These are phyloP conservation scores for Zonitis immaculata DNA, from an alignment of 2,888 invertebrate genomes.

Conservation along the genomic window DNA sequence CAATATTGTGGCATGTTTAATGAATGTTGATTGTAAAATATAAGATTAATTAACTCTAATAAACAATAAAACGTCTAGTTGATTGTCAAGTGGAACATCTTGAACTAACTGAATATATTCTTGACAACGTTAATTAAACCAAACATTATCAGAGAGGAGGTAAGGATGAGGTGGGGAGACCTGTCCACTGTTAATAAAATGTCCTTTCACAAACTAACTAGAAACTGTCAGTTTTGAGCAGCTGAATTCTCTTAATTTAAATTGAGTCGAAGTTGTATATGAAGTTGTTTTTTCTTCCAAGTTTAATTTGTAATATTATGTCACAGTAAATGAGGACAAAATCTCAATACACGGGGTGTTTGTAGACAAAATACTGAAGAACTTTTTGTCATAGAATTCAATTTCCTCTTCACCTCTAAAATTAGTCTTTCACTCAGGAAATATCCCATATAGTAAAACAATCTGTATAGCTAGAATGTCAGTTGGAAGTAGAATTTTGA, in stretches of 20 bases:
- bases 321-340: background rate
- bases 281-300: background rate
- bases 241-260: background rate
- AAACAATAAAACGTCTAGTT: background rate
- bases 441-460: background rate
- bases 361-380: background rate
- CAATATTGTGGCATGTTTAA: background rate
- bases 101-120: background rate
- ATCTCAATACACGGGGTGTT: background rate
- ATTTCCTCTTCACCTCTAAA: too few relatives aligned
- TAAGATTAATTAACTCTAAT: background rate
- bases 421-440: too few relatives aligned
- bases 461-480: conserved; percentile 9
- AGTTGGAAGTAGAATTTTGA: conserved; percentile 9
- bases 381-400: too few relatives aligned
- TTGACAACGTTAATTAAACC: conserved; percentile 3
- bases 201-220: conserved; percentile 14
- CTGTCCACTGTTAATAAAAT: conserved; percentile 14
- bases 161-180: conserved; percentile 12
- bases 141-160: background rate
- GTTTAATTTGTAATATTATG: background rate
- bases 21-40: background rate
- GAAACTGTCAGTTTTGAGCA: conserved; percentile 3
- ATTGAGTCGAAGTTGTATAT: background rate
- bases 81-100: background rate